Base-by-base conservation (phyloP, 2,797 vertebrate genomes). In the Mallotus villosus region DNA sequence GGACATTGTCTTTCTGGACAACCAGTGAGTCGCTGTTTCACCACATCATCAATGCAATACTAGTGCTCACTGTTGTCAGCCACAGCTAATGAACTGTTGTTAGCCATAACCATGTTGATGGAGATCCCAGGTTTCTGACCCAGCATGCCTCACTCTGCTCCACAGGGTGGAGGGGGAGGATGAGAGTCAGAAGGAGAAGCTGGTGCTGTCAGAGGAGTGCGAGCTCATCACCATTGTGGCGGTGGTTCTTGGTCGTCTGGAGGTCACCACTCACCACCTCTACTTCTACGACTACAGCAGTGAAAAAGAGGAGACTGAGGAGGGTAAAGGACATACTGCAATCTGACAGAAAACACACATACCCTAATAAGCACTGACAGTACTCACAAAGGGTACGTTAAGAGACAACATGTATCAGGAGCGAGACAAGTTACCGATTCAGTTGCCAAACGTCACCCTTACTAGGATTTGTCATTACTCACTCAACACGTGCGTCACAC, bases 191-290 rank as follows among this genome's bases (percentile, higher is more conserved):
- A 93, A 92, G 51, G 98, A 99, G 86, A 99, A 99, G 78, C 89
- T 98, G 84, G 93, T 99, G 79, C 90, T 99, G 66, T 96, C 96
- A 0, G 97, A 98, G 57, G 97, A 99, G 80, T 99, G 98, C 3
- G 96, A 99, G 81, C 95, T 99, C 85, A 98, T 99, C 91, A 99
- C 96, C 0, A 94, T 96, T 0, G 93, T 97, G 86, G 96, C 95
- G 0, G 96, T 97, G 14, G 89, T 99, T 24, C 91, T 93, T 0
- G 97, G 98, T 37, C 94, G 96, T 17, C 90, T 99, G 85, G 98
- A 99, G 86, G 92, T 99, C 74, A 99, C 97, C 0, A 99, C 97
- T 0, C 97, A 98, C 59, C 95, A 98, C 46, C 78, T 99, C 29
- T 99, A 98, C 84, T 99, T 99, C 92, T 98, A 98, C 0, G 98